phyloP scores from a whole-genome alignment of 2,797 vertebrate genomes.

The Hozukius guyotensis region DNA sequence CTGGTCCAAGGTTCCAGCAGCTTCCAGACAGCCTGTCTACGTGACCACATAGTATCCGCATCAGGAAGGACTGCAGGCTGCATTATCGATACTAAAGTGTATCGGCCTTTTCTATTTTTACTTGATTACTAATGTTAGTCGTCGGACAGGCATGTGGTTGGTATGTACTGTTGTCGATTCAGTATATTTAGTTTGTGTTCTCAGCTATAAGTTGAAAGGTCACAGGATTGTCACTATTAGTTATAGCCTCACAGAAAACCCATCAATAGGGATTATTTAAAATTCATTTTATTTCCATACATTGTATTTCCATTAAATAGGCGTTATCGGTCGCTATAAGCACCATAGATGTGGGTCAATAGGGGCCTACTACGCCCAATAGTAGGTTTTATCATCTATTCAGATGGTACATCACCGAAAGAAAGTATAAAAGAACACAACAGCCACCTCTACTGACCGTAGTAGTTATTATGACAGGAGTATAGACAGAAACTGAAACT shows the following conservation, averaged over 20 bases:
- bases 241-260: neutral
- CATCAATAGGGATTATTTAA: neutral
- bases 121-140: neutral
- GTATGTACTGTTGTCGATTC: neutral
- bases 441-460: neutral
- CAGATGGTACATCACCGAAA: neutral
- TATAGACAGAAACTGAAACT: neutral
- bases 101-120: neutral
- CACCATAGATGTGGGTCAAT: neutral
- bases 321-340: neutral
- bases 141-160: neutral
- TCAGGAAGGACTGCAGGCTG: slow-evolving; percentile 10
- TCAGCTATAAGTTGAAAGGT: neutral
- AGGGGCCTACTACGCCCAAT: neutral
- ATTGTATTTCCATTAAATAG: no score
- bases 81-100: slow-evolving; percentile 20
- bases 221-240: neutral
- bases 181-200: neutral
- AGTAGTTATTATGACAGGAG: neutral
- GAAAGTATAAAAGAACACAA: neutral
- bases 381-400: neutral
- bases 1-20: slow-evolving; percentile 66
- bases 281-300: slow-evolving; percentile 1
- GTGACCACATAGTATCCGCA: slow-evolving; percentile 27
- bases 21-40: slow-evolving; percentile 63